Evolutionary conservation across 2,113 vertebrate genomes (phyloP).

Genomic region (Nyctibius bracteatus): DNA sequence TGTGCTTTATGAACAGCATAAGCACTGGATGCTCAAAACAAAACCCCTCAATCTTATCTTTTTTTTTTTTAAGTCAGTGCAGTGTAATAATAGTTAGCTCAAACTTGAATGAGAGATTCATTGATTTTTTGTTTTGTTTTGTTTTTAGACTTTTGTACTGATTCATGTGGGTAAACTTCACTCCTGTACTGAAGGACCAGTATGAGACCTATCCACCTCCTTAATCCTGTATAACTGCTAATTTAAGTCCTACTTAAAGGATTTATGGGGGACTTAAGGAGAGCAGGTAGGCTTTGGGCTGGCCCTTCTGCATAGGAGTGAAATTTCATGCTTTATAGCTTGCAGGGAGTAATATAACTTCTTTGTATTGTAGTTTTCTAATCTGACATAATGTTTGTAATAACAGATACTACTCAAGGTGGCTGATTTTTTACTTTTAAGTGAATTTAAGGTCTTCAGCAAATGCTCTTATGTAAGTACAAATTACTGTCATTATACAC

Average conservation of each 20-base stretch:
- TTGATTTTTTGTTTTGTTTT: background rate
- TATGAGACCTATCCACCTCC: background rate
- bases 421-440: background rate
- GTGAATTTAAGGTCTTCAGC: background rate
- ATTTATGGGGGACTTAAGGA: background rate
- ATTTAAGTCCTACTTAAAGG: background rate
- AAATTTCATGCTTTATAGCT: background rate
- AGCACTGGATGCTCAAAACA: background rate
- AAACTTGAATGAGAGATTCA: background rate
- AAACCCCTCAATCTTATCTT: too few species aligned
- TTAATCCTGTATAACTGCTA: background rate
- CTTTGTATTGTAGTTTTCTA: background rate
- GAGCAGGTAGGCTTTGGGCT: background rate
- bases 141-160: background rate
- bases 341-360: background rate
- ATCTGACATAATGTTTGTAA: background rate
- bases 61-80: background rate
- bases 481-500: background rate
- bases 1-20: background rate
- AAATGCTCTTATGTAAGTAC: background rate
- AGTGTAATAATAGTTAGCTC: background rate
- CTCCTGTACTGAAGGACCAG: background rate
- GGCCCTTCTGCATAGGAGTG: background rate
- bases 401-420: background rate
- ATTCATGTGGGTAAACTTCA: background rate